Percentiles rank a stretch among this genome's conserved stretches.
These are phyloP conservation scores for Asarcornis scutulata DNA, from an alignment of 2,113 vertebrate genomes.

Conservation along the genomic window DNA sequence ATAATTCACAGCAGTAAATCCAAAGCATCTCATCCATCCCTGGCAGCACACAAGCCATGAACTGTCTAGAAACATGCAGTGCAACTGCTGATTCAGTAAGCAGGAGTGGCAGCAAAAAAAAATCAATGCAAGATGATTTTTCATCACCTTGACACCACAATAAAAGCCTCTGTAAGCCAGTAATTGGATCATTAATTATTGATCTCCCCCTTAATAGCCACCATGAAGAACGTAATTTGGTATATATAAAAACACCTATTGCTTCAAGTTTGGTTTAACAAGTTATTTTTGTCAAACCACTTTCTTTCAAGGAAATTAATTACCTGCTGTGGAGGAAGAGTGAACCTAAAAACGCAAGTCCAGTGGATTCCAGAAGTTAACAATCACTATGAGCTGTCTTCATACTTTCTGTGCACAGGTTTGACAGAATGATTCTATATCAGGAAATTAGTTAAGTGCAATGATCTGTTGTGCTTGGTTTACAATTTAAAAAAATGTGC, in stretches of 20 bases:
- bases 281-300: not conserved
- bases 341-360: slow-evolving; percentile 4
- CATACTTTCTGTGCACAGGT: not conserved
- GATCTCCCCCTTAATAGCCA: slow-evolving; percentile 80
- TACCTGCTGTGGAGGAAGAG: not conserved
- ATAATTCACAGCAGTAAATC: slow-evolving; percentile 73
- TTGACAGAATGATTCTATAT: not conserved
- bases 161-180: slow-evolving; percentile 87
- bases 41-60: not conserved
- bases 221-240: slow-evolving; percentile 7
- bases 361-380: not conserved
- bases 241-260: not conserved
- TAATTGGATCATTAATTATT: slow-evolving; percentile 91
- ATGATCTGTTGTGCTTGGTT: not conserved
- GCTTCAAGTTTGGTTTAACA: slow-evolving; percentile 1
- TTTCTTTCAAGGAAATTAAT: slow-evolving; percentile 12
- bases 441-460: not conserved
- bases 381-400: not conserved
- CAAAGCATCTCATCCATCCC: slow-evolving; percentile 74
- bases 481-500: not conserved
- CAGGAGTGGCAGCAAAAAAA: slow-evolving; percentile 56
- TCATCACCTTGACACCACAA: slow-evolving; percentile 87
- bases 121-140: slow-evolving; percentile 70
- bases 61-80: not conserved
- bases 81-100: slow-evolving; percentile 82